Percentiles rank a stretch among this genome's conserved stretches.
These are phyloP conservation scores for Abscondita cerata DNA, from an alignment of 2,888 invertebrate genomes.

Conservation along the genomic window DNA sequence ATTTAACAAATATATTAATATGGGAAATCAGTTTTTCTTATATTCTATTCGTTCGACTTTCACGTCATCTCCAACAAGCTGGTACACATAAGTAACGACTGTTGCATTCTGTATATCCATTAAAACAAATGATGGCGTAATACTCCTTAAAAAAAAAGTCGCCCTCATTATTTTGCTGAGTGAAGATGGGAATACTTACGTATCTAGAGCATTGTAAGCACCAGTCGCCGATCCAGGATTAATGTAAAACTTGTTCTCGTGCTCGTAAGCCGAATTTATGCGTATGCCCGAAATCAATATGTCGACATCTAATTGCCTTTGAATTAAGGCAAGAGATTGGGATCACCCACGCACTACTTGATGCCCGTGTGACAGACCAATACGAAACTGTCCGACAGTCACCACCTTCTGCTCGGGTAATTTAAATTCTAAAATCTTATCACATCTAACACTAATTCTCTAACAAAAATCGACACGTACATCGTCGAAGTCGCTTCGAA, in stretches of 20 bases:
- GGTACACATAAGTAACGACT: constrained; percentile 98
- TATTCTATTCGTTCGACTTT: constrained; percentile 99
- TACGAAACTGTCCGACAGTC: constrained; percentile 97
- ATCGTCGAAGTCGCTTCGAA: constrained; percentile 98
- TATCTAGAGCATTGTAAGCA: constrained; percentile 92
- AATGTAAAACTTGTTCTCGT: constrained; percentile 98
- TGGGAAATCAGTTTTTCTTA: constrained; percentile 74
- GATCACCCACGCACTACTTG: constrained; percentile 96
- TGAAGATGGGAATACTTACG: constrained; percentile 63
- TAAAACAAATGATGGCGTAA: constrained; percentile 95
- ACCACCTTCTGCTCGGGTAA: constrained; percentile 98
- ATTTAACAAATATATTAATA: not conserved
- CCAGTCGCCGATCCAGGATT: constrained; percentile 99
- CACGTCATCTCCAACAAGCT: constrained; percentile 96
- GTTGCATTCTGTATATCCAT: constrained; percentile 99
- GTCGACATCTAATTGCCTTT: constrained; percentile 97
- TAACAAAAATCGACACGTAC: constrained; percentile 61
- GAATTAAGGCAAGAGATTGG: constrained; percentile 92
- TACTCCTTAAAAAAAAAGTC: constrained; percentile 68
- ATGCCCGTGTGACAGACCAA: constrained; percentile 97
- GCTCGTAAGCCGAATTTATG: constrained; percentile 97
- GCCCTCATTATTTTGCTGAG: not conserved
- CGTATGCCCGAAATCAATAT: constrained; percentile 99
- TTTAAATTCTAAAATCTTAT: constrained; percentile 75
- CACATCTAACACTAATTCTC: constrained; percentile 5